Conservation (phyloP, 2,113 vertebrate species). For the Otus sunia region DNA sequence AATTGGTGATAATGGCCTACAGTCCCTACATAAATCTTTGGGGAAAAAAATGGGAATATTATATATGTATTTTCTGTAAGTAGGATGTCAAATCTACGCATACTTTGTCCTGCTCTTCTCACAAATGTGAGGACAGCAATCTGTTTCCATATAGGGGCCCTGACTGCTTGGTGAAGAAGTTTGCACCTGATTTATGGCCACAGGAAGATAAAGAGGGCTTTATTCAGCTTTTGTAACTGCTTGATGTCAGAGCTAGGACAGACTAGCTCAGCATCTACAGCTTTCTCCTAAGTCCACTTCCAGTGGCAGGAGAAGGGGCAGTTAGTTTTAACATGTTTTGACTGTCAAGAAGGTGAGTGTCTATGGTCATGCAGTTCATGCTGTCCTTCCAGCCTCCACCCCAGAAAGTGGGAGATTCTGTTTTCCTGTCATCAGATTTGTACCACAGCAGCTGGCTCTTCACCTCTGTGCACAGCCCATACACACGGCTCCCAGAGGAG, state of each 20-base stretch:
- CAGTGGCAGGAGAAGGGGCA: not conserved
- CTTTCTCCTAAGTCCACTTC: not conserved
- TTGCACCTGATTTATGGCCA: not conserved
- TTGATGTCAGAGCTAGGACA: not conserved
- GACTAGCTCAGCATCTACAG: not conserved
- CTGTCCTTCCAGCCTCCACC: not conserved
- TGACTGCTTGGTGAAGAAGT: not conserved
- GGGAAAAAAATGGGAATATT: not conserved
- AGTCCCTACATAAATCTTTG: not conserved
- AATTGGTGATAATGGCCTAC: not conserved
- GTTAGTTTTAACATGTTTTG: not conserved
- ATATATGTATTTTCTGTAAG: not conserved
- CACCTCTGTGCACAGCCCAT: not conserved
- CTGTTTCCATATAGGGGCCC: not conserved
- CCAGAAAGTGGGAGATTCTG: not conserved
- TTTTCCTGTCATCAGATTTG: not conserved
- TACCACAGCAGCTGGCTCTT: not conserved
- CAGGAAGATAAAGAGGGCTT: not conserved
- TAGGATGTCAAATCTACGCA: not conserved
- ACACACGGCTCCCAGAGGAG: rapidly evolving
- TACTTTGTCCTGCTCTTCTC: not conserved
- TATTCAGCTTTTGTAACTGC: not conserved
- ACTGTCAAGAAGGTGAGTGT: not conserved
- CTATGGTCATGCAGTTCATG: not conserved
- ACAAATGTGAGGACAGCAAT: not conserved